A percentile compares a stretch with the other conserved stretches of the same genome.
phyloP scores from a whole-genome alignment of 2,888 invertebrate genomes.

The Habrosyne pyritoides region DNA sequence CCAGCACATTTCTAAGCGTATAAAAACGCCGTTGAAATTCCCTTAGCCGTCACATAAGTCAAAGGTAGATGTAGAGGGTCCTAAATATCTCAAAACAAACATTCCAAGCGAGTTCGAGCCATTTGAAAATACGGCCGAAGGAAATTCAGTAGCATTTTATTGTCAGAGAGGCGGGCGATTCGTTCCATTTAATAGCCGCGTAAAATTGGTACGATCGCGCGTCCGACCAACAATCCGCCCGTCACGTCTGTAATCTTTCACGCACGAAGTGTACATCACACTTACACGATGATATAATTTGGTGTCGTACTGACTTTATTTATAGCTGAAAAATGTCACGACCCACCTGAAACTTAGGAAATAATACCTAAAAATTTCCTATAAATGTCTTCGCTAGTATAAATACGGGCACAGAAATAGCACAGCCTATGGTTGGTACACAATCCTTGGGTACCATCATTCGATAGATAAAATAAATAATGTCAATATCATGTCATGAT shows the following conservation, averaged over 20 bases:
- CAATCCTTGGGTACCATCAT: no score
- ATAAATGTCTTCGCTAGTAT: no score
- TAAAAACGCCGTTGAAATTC: constrained; percentile 5
- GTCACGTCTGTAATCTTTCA: constrained; percentile 66
- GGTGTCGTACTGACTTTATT: constrained; percentile 37
- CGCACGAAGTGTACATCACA: constrained; percentile 51
- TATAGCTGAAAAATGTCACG: constrained; percentile 34
- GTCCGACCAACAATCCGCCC: constrained; percentile 33
- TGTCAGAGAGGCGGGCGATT: constrained; percentile 50
- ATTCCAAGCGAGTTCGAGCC: constrained; percentile 53
- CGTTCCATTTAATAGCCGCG: constrained; percentile 57
- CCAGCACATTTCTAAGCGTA: constrained; percentile 6
- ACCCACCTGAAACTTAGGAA: not conserved
- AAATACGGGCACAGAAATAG: no score
- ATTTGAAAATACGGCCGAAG: constrained; percentile 58
- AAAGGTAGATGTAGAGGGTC: constrained; percentile 41
- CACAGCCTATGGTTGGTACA: no score
- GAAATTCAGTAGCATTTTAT: constrained; percentile 61
- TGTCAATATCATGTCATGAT: no score
- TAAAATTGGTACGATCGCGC: constrained; percentile 54
- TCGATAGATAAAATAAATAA: no score
- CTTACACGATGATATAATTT: constrained; percentile 48
- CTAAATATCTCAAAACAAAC: constrained; percentile 67
- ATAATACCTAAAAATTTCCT: no score
- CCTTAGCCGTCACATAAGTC: constrained; percentile 42